Evolutionary conservation across 2,113 vertebrate genomes (phyloP).

Genomic region (Seriola dumerili): DNA sequence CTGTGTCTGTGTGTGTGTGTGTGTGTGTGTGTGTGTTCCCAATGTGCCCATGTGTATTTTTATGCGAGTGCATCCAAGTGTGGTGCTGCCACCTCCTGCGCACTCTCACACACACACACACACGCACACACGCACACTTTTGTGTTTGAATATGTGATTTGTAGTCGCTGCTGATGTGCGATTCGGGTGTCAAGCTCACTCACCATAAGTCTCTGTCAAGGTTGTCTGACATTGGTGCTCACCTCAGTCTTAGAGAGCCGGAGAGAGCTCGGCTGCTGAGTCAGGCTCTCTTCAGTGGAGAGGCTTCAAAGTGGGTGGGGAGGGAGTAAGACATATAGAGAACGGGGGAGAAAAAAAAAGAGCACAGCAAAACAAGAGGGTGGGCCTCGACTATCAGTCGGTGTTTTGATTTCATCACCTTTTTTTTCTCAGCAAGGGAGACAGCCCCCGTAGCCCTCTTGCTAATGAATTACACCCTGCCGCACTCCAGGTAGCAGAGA

Average conservation of each 20-base stretch:
- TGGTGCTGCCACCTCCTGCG: conserved; percentile 15
- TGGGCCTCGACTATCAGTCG: conserved; percentile 42
- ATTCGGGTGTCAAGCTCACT: conserved; percentile 42
- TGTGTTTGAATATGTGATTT: conserved; percentile 57
- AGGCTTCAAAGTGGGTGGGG: conserved; percentile 55
- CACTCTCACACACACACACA: background rate
- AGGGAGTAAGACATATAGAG: conserved; percentile 24
- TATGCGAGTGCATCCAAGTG: conserved; percentile 22
- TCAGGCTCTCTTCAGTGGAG: conserved; percentile 55
- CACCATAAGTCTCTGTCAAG: conserved; percentile 72
- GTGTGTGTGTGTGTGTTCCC: background rate
- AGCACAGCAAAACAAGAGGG: conserved; percentile 40
- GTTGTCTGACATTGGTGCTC: conserved; percentile 75
- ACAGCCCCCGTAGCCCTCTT: conserved; percentile 53
- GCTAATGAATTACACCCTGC: conserved; percentile 82
- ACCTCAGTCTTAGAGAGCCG: conserved; percentile 59
- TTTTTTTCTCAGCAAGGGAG: conserved; percentile 53
- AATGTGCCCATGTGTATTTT: background rate
- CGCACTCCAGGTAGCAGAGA: conserved; percentile 75
- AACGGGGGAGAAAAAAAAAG: background rate
- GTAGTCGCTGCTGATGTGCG: conserved; percentile 40
- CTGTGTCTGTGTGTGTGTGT: background rate
- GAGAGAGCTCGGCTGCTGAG: conserved; percentile 65
- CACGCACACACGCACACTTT: background rate
- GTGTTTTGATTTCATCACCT: conserved; percentile 74